A percentile compares a stretch with the other conserved stretches of the same genome.
Conservation (phyloP, 2,888 invertebrate species). For the Orchestes rusci region DNA sequence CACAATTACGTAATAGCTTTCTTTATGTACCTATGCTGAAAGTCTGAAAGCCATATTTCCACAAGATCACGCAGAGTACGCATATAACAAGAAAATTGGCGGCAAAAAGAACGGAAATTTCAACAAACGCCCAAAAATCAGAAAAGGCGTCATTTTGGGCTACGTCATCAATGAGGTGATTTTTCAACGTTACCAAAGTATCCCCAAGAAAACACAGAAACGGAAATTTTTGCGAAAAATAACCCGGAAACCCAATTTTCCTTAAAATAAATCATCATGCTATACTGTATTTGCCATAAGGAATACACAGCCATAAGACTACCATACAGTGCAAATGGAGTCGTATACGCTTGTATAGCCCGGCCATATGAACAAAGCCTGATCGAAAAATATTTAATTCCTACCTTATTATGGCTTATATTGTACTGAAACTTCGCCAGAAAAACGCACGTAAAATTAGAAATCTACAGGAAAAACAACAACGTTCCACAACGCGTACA, state of each 20-base stretch:
- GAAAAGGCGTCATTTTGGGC: slow-evolving; percentile 37
- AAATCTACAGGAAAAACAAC: slow-evolving; percentile 32
- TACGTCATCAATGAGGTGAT: slow-evolving; percentile 44
- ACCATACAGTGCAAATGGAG: slow-evolving; percentile 45
- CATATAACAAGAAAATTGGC: slow-evolving; percentile 31
- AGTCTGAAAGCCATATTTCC: too few relatives aligned
- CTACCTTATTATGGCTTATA: slow-evolving; percentile 14
- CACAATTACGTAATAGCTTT: too few relatives aligned
- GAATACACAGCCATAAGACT: slow-evolving; percentile 37
- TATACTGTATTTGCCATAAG: slow-evolving; percentile 35
- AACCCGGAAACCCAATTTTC: slow-evolving; percentile 29
- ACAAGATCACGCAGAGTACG: too few relatives aligned
- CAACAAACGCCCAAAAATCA: slow-evolving; percentile 34
- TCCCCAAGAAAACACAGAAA: slow-evolving; percentile 10
- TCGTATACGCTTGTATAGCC: slow-evolving; percentile 41
- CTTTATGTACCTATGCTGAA: too few relatives aligned
- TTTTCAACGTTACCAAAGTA: slow-evolving; percentile 29
- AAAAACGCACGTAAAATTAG: slow-evolving; percentile 37
- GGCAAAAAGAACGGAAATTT: slow-evolving; percentile 36
- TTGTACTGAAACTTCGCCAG: slow-evolving; percentile 27
- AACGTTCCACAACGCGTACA: slow-evolving; percentile 11
- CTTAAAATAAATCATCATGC: slow-evolving; percentile 30
- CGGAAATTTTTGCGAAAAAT: slow-evolving; percentile 26
- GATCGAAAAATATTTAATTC: slow-evolving; percentile 29
- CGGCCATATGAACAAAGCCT: slow-evolving; percentile 45